Conservation (phyloP, 2,113 vertebrate genomes). For the Esox niger region DNA sequence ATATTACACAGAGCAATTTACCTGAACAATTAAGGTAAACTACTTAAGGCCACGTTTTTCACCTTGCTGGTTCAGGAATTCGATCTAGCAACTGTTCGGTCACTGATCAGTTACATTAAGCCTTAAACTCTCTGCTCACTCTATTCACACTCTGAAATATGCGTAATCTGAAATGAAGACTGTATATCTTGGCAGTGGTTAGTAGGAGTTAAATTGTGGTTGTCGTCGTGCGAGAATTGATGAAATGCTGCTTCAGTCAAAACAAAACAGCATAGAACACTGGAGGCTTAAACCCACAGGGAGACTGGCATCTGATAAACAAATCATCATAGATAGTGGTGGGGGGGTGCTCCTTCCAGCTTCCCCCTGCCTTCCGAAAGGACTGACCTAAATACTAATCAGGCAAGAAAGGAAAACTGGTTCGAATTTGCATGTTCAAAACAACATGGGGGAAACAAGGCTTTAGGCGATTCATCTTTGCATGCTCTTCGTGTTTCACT, state of each 20-base stretch:
- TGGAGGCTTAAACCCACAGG: conserved; percentile 9
- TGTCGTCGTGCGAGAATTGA: not conserved
- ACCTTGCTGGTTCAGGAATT: too few species aligned
- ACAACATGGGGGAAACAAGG: not conserved
- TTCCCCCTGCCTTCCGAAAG: not conserved
- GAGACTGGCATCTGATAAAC: conserved; percentile 3
- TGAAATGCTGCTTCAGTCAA: not conserved
- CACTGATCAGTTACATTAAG: too few species aligned
- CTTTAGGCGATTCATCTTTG: too few species aligned
- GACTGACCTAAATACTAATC: conserved; percentile 10
- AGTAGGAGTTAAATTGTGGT: not conserved
- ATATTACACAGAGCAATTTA: too few species aligned
- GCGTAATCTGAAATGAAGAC: too few species aligned
- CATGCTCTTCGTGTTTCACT: too few species aligned
- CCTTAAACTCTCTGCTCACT: too few species aligned
- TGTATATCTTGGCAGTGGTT: not conserved
- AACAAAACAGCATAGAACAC: conserved; percentile 5
- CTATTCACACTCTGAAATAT: too few species aligned
- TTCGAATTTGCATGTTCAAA: not conserved
- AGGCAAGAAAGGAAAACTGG: not conserved
- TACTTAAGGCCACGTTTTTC: too few species aligned
- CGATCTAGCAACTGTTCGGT: too few species aligned
- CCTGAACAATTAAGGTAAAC: too few species aligned
- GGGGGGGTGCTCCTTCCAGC: not conserved
- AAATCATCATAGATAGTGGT: conserved; percentile 1